Evolutionary conservation across 2,888 invertebrate species (phyloP), one percentile per base, ranked within the genome.

Genomic region (Zhuqinia jingwanae): DNA sequence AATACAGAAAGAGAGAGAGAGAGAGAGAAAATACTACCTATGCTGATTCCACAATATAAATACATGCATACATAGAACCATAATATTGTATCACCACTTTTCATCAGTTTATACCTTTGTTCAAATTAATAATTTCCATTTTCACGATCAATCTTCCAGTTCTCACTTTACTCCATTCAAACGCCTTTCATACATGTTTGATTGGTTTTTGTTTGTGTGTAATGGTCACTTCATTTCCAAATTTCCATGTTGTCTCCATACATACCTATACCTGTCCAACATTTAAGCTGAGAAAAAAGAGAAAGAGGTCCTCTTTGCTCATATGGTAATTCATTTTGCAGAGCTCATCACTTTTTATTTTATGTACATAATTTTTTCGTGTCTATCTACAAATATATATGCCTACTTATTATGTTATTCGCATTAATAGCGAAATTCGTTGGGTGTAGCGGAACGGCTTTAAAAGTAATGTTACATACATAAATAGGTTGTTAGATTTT

Each of bases 201-300:
- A 78, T 78, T 78, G 63, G 25, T 27, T 78, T 78, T 58, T 63
- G 22, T 17, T 63, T 60, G 60, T 65, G 20, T n/a, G n/a, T 53
- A 78, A 42, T 77, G 58, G 58, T 10, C 47, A 60, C 63, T 78
- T 63, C 36, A 45, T 60, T 78, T 78, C 76, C 58, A 77, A 17
- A 20, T 17, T 56, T 56, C 56, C 56, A 56, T 56, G 17, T 8
- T 30, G 17, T 65, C n/a, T 65, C 5, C 15, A 60, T 5, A 25
- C 3, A n/a, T 20, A 63, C 13, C 30, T 30, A 27, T 63, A 30
- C n/a, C 10, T 58, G 11, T 58, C 56, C 25, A 11, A 8, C 17
- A 25, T 6, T 53, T 58, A 25, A 17, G 56, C 56, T 56, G 1
- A 20, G 10, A 56, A 17, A 20, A 11, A n/a, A 47, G 20, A 56